Base-by-base conservation (phyloP, 2,888 invertebrate species). In the Trissolcus brochymenae region DNA sequence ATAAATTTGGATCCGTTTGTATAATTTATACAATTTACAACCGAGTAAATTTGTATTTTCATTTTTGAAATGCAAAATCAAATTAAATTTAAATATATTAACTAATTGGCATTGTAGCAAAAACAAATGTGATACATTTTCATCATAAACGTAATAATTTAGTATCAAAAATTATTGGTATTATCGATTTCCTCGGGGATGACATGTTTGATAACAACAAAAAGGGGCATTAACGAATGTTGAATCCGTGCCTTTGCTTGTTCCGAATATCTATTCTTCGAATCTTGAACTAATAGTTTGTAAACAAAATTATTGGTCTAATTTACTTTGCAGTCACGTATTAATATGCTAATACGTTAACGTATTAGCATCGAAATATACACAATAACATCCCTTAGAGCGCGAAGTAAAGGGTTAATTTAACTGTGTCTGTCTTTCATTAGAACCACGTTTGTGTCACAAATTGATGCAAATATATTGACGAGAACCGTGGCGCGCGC, bases 291-390 rank as follows among this genome's bases (percentile, higher is more conserved):
- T 19, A 14, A 55, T 55, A 55, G 40, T 54, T 54, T 55, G n/a
- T 55, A 55, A 35, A 55, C 55, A 35, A 55, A 55, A 55, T 55
- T 55, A 55, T 14, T 35, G 51, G 3, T 35, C 35, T 46, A 55
- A 55, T 35, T 40, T 16, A 55, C 16, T 16, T 40, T 40, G 35
- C 16, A 40, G 14, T 55, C 29, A 13, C 16, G 29, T 40, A 55
- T 55, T 55, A 55, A 55, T 40, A 35, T 55, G 16, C 55, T 29
- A 55, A 55, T 55, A 55, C 17, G 29, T 55, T 55, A 55, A 35
- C 16, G 40, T 55, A 55, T 55, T 51, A 51, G 51, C 51, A 35
- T 55, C 29, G 55, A 35, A 55, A n/a, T 40, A 55, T 55, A 55
- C 35, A 55, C 55, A 35, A 51, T 51, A 51, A 9, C 7, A 51